Evolutionary conservation across 2,113 vertebrate genomes (phyloP), one percentile per base, ranked within the genome.

Genomic region (Vulpes ferrilata): DNA sequence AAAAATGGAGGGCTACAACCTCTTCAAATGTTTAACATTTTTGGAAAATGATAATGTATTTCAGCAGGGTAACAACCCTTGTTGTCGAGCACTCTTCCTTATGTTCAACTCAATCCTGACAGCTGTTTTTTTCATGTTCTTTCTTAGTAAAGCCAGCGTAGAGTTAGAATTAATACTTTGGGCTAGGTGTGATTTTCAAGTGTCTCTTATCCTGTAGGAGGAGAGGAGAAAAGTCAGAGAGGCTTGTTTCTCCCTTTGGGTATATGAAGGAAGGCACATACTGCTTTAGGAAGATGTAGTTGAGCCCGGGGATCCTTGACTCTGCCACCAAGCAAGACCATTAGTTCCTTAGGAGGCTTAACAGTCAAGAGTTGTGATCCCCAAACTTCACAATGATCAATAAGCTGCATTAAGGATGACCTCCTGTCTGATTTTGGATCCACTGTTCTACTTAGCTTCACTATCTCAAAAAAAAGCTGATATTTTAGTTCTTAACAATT

Each of bases 21-120:
- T 87, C 25, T 87, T 94, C 51, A 95, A 94, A 60, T 92, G 30
- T 27, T 82, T 74, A 88, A 97, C 19, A 35, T 71, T 95, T 95
- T 92, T 88, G 79, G 69, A 96, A 95, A 96, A 96, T 81, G 30
- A 86, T 91, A 83, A 80, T 30, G 0, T 84, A 48, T 38, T 94
- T 94, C 73, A 79, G 69, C 20, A 57, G 38, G 35, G 32, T 85
- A 96, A 95, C 53, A 93, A 35, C 23, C 17, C 9, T 79, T 74
- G 76, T 87, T 88, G 89, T 94, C 60, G 88, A 65, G 84, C n/a
- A 95, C 30, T 53, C 43, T 93, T 88, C 22, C 25, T 59, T 94
- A 55, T 35, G 67, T 38, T 67, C 67, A 96, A 67, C 7, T 93
- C 65, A 88, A 27, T 93, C 59, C 32, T 69, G n/a, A 73, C 16